Evolutionary conservation across 2,797 vertebrate species (phyloP).

Genomic region (Pseudochaenichthys georgianus): DNA sequence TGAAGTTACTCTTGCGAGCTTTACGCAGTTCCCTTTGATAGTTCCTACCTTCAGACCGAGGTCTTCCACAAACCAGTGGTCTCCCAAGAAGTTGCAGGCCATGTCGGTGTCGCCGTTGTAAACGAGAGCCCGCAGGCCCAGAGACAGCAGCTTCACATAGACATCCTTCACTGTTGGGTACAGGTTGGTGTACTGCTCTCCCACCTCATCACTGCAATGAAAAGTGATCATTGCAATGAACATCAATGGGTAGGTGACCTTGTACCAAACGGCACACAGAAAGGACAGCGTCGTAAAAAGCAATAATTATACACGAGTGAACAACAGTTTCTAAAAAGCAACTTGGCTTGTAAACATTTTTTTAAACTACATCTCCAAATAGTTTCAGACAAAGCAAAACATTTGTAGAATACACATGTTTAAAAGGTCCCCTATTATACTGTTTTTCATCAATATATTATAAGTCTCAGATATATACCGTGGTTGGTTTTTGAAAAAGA

Average conservation of each 20-base stretch:
- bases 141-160: constrained; percentile 82
- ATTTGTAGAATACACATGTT: background rate
- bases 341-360: background rate
- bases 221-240: background rate
- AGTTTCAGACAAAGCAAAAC: background rate
- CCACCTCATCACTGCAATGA: constrained; percentile 73
- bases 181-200: constrained; percentile 52
- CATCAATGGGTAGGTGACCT: background rate
- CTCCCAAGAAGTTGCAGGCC: constrained; percentile 88
- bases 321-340: background rate
- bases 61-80: constrained; percentile 87
- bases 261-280: background rate
- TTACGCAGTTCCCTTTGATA: too few relatives aligned
- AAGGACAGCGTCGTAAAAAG: background rate
- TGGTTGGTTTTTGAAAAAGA: too few relatives aligned
- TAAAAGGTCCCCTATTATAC: too few relatives aligned
- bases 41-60: constrained; percentile 76
- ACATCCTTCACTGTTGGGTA: constrained; percentile 78
- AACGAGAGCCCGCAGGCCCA: constrained; percentile 79
- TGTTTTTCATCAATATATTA: too few relatives aligned
- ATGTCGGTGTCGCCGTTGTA: constrained; percentile 89
- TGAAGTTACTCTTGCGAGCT: too few relatives aligned
- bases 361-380: background rate
- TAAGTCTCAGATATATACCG: too few relatives aligned
- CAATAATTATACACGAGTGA: too few relatives aligned